Evolutionary conservation across 2,888 invertebrate species (phyloP), one percentile per base, ranked within the genome.

Genomic region (Drepanosiphum platanoidis): DNA sequence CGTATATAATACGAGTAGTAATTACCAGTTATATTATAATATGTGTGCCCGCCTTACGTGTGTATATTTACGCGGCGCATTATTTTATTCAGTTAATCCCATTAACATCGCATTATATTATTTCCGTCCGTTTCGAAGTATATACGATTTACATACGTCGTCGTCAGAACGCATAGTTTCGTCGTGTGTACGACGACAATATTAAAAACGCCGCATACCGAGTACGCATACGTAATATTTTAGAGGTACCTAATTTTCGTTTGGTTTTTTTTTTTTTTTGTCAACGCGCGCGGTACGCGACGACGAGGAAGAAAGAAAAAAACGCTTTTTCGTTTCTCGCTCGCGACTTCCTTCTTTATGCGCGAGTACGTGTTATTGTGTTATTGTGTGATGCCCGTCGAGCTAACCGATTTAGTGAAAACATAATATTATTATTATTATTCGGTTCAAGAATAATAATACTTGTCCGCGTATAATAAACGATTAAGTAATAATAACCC

Each of bases 81-180:
- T 66, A 79, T 68, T 79, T 79, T 79, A 79, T 79, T 79, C 79
- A 79, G 46, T 78, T 78, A 78, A 79, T 79, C 46, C 32, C 79
- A 42, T 78, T 78, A 64, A 64, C 64, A 79, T 79, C 32, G 42
- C 68, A 46, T 66, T 32, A 68, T 32, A 68, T 64, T 64, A 42
- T 64, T 30, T 22, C n/a, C n/a, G n/a, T n/a, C n/a, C n/a, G n/a
- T n/a, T 64, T 78, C 30, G 39, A 78, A 78, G 64, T 64, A 64
- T 30, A 78, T 78, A 64, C 64, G 42, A 39, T 42, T 78, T 36
- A 32, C 32, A 46, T 46, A 46, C 18, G 32, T 34, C 27, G 46
- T 27, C n/a, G 30, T 42, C 30, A 42, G 22, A 64, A 64, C 64
- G 64, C 22, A 64, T 78, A 64, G 64, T 64, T 64, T 42, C 30